Base-by-base conservation (phyloP, 2,113 vertebrate genomes). In the Erpornis zantholeuca region DNA sequence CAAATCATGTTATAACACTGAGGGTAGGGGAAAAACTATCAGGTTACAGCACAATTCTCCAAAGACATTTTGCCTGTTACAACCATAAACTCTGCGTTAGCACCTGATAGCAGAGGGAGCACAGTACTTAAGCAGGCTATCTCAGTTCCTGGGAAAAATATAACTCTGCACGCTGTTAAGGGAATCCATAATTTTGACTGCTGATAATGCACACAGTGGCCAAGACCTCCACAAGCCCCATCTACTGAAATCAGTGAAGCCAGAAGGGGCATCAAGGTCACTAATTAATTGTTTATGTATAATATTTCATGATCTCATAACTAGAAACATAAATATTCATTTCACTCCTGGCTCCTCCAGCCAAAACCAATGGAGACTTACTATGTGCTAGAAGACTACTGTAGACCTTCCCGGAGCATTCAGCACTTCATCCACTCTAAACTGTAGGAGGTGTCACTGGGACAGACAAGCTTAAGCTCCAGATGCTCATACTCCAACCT, bases 41-140 rank as follows among this genome's bases (percentile, higher is more conserved):
- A 94, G 94, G 94, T 96, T 95, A 97, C 94, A 96, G 96, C 93
- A 95, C 93, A 96, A 96, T 90, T 93, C 94, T 96, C 94, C 96
- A 88, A 95, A 96, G 92, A 96, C 88, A 96, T 97, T 96, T 96
- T 94, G 82, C 93, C 93, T 96, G 85, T 96, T 96, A 97, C 94
- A 94, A 95, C 95, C 92, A 96, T 93, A 96, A 97, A 96, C 94
- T 95, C 94, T 70, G 61, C n/a, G 9, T 96, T 96, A 96, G 96
- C 86, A 92, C 77, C 92, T 90, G 88, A 96, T 79, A 96, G 96
- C 92, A 82, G 53, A 90, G 88, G 79, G 80, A 96, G 86, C 94
- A 93, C 90, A 95, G 93, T 90, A 84, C 86, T 96, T 94, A 95
- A 86, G 88, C 88, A 94, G 92, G 80, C 86, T 96, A 47, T 86